Evolutionary conservation across 2,888 invertebrate species (phyloP).

Genomic region (Tenthredo notha): DNA sequence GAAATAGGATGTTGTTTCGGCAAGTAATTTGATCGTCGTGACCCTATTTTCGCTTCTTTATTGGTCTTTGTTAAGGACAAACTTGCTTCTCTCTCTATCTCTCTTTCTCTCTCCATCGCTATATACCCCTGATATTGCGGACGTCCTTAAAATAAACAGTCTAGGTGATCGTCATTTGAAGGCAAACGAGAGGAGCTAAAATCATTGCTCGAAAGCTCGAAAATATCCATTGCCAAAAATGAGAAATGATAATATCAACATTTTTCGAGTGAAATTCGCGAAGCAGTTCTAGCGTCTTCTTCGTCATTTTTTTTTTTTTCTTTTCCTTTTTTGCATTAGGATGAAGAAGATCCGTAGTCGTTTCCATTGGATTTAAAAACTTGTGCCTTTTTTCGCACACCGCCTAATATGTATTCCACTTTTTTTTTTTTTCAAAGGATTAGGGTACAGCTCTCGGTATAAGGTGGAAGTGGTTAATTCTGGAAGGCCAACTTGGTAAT

Average conservation of each 20-base stretch:
- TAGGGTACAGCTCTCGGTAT: neutral
- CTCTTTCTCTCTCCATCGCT: neutral
- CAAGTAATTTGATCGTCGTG: constrained; percentile 43
- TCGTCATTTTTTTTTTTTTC: neutral
- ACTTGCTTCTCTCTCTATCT: constrained; percentile 6
- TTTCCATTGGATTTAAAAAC: neutral
- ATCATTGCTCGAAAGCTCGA: neutral
- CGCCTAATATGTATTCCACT: too few relatives aligned
- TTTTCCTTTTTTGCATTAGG: neutral
- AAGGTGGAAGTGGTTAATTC: constrained; percentile 13
- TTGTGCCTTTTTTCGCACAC: neutral
- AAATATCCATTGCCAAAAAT: neutral
- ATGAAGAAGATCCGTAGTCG: neutral
- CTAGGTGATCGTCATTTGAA: neutral
- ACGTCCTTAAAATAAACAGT: neutral
- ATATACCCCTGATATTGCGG: neutral
- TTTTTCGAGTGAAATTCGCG: neutral
- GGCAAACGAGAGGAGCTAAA: neutral
- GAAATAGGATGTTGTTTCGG: constrained; percentile 44
- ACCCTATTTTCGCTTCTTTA: constrained; percentile 41
- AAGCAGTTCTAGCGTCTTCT: neutral
- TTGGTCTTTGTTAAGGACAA: constrained; percentile 27
- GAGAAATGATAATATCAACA: neutral
- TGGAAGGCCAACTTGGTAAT: constrained; percentile 16
- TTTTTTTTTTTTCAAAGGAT: too few relatives aligned